phyloP scores from a whole-genome alignment of 2,797 vertebrate genomes.

The Sphenopsis melanotis region DNA sequence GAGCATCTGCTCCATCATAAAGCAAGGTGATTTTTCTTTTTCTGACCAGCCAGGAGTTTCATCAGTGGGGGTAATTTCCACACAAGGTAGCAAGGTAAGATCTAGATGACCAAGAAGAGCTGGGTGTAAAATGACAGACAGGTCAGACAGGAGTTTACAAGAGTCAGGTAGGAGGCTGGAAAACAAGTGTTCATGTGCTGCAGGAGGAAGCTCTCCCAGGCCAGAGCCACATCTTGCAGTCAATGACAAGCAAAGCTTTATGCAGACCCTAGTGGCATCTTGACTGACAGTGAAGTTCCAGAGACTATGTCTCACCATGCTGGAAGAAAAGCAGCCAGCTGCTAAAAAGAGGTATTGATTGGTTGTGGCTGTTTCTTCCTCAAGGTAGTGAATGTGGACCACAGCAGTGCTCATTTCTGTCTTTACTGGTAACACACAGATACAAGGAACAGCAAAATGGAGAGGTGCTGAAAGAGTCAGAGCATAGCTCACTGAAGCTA shows the following conservation, averaged over 20 bases:
- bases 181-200: rapidly evolving
- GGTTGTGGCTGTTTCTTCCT: not conserved
- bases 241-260: rapidly evolving
- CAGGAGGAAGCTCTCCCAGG: not conserved
- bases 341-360: not conserved
- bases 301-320: not conserved
- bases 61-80: not conserved
- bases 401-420: rapidly evolving
- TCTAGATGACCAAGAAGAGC: rapidly evolving
- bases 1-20: not conserved
- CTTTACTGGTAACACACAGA: not conserved
- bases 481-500: not conserved
- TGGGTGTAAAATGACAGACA: rapidly evolving
- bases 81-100: not conserved
- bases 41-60: not conserved
- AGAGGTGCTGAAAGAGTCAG: not conserved
- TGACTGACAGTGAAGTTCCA: not conserved
- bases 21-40: not conserved
- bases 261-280: rapidly evolving
- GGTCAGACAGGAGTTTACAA: not conserved
- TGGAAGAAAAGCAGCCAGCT: not conserved
- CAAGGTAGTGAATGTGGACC: not conserved
- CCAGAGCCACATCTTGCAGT: not conserved
- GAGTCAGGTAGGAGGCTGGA: not conserved
- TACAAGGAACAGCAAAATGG: not conserved